Evolutionary conservation across 2,888 invertebrate genomes (phyloP).

Genomic region (Mesorhabditis sp.): DNA sequence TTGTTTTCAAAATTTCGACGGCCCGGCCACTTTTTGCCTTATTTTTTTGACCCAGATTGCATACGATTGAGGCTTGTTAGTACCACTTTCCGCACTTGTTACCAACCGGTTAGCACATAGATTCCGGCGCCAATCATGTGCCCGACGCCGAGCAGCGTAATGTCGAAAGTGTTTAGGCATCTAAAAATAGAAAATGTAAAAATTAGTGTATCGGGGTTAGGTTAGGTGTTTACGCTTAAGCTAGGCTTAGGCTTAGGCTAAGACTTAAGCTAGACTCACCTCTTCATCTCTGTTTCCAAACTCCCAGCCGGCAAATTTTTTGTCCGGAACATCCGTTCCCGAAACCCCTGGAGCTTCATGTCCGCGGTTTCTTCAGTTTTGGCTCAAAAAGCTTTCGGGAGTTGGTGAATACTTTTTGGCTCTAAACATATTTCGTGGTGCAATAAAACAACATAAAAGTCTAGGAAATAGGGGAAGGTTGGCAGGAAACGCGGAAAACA

Average conservation of each 20-base stretch:
- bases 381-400: not conserved
- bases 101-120: conserved; percentile 72
- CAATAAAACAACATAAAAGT: not conserved
- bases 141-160: conserved; percentile 82
- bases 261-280: not conserved
- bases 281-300: conserved; percentile 75
- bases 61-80: too few species aligned
- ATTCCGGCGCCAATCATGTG: conserved; percentile 94
- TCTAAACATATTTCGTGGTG: not conserved
- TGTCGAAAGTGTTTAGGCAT: conserved; percentile 83
- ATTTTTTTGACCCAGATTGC: too few species aligned
- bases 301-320: conserved; percentile 35
- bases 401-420: not conserved
- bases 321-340: conserved; percentile 31
- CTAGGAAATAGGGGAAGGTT: not conserved
- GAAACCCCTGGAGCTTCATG: conserved; percentile 21
- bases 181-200: conserved; percentile 59
- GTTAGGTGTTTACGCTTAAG: not conserved
- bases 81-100: too few species aligned
- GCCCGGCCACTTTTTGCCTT: too few species aligned
- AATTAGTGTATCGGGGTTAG: not conserved
- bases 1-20: too few species aligned
- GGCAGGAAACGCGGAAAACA: too few species aligned
- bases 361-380: not conserved
- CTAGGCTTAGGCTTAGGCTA: too few species aligned